Evolutionary conservation across 2,888 invertebrate genomes (phyloP).

Genomic region (Beris chalybata): DNA sequence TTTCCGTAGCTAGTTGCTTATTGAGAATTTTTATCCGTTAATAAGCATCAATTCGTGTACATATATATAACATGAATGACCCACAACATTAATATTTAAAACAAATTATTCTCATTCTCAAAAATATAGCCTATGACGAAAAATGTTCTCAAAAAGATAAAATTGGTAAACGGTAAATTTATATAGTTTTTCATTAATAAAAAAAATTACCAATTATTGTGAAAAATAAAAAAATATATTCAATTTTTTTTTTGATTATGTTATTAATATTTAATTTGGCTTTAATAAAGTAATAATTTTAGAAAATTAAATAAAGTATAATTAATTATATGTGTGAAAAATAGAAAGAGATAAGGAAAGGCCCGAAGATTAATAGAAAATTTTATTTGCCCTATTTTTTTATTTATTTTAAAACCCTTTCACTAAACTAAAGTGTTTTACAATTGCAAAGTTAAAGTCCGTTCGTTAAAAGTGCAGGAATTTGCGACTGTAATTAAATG

Average conservation of each 20-base stretch:
- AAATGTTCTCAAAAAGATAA: constrained; percentile 11
- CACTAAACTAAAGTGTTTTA: too few relatives aligned
- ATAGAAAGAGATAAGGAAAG: constrained; percentile 44
- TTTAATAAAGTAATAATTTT: constrained; percentile 1
- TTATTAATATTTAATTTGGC: constrained; percentile 2
- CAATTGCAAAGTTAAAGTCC: too few relatives aligned
- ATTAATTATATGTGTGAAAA: constrained; percentile 45
- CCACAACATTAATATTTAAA: too few relatives aligned
- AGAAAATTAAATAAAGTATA: constrained; percentile 20
- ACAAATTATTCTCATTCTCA: constrained; percentile 33
- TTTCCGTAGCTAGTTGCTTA: too few relatives aligned
- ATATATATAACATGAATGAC: not conserved
- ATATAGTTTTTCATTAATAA: too few relatives aligned
- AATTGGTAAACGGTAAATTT: not conserved
- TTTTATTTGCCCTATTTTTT: too few relatives aligned
- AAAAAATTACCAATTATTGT: too few relatives aligned
- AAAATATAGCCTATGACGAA: constrained; percentile 34
- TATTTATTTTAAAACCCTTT: too few relatives aligned
- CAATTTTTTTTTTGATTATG: not conserved
- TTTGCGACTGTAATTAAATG: too few relatives aligned
- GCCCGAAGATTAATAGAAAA: constrained; percentile 47
- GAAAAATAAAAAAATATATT: not conserved
- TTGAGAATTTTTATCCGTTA: too few relatives aligned
- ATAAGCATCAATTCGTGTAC: too few relatives aligned
- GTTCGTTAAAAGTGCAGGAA: too few relatives aligned